Evolutionary conservation across 1,140 invertebrate genomes (phyloP).

Genomic region (Ctenoplectra terminalis): DNA sequence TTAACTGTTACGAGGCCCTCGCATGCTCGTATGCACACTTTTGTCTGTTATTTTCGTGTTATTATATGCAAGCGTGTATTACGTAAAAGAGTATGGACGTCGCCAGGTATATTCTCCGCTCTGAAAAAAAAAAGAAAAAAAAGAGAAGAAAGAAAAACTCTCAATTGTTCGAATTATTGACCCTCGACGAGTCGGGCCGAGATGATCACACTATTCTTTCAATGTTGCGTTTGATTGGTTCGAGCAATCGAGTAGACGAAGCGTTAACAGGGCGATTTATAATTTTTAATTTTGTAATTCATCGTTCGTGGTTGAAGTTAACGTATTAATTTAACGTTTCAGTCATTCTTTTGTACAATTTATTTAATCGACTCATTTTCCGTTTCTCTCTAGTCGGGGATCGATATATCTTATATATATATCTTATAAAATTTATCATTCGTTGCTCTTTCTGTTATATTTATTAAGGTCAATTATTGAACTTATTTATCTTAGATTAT

Average conservation of each 20-base stretch:
- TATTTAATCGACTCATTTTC: background rate
- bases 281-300: background rate
- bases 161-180: conserved; percentile 1
- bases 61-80: conserved; percentile 7
- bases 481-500: background rate
- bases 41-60: background rate
- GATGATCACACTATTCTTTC: background rate
- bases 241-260: background rate
- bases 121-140: background rate
- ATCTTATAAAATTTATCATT: background rate
- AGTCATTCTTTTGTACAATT: background rate
- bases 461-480: conserved; percentile 18
- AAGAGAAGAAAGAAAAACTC: no score
- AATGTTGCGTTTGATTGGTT: background rate
- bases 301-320: background rate
- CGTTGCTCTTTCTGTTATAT: conserved; percentile 14
- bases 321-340: background rate
- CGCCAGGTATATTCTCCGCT: background rate
- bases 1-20: conserved; percentile 5
- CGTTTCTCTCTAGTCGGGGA: background rate
- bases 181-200: background rate
- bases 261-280: background rate
- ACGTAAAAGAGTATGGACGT: conserved; percentile 1
- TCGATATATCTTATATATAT: background rate
- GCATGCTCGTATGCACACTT: background rate